Percentiles rank a stretch among this genome's conserved stretches.
Conservation (phyloP, 2,797 vertebrate genomes). For the Esox masquinongy region DNA sequence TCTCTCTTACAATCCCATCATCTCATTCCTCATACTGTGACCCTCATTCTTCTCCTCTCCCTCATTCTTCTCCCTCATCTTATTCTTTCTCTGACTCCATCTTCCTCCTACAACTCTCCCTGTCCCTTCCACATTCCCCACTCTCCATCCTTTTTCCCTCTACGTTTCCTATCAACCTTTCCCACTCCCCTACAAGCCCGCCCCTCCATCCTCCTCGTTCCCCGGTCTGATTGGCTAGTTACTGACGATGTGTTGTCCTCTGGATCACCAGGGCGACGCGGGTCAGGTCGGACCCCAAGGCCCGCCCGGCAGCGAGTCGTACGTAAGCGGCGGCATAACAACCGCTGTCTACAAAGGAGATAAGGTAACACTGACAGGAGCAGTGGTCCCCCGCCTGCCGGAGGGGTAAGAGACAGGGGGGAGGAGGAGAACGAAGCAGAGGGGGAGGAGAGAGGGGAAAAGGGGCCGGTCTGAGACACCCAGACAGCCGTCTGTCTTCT, state of each 20-base stretch:
- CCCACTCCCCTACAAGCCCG: neutral
- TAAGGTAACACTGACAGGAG: slow-evolving; percentile 72
- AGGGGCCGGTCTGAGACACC: slow-evolving; percentile 21
- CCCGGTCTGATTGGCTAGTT: slow-evolving; percentile 57
- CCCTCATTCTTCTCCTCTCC: neutral
- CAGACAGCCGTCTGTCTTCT: neutral
- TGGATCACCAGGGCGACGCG: slow-evolving; percentile 75
- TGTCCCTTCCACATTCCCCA: neutral
- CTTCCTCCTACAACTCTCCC: neutral
- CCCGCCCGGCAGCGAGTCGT: slow-evolving; percentile 64
- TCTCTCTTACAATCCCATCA: neutral
- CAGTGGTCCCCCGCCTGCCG: slow-evolving; percentile 40
- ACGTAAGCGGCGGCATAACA: slow-evolving; percentile 45
- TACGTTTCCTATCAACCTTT: neutral
- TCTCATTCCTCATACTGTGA: neutral
- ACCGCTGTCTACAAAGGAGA: slow-evolving; percentile 83
- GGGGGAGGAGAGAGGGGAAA: slow-evolving; percentile 4
- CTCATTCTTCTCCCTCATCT: neutral
- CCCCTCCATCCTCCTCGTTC: slow-evolving; percentile 2
- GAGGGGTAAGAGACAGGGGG: slow-evolving; percentile 18
- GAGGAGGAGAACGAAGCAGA: slow-evolving; percentile 5
- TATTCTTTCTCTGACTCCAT: slow-evolving; percentile 8
- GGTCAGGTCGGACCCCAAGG: slow-evolving; percentile 75
- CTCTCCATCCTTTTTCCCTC: neutral
- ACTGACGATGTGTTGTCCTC: slow-evolving; percentile 64